A percentile compares a stretch with the other conserved stretches of the same genome.
Evolutionary conservation across 2,113 vertebrate genomes (phyloP).

Genomic region (Cottus gobio): DNA sequence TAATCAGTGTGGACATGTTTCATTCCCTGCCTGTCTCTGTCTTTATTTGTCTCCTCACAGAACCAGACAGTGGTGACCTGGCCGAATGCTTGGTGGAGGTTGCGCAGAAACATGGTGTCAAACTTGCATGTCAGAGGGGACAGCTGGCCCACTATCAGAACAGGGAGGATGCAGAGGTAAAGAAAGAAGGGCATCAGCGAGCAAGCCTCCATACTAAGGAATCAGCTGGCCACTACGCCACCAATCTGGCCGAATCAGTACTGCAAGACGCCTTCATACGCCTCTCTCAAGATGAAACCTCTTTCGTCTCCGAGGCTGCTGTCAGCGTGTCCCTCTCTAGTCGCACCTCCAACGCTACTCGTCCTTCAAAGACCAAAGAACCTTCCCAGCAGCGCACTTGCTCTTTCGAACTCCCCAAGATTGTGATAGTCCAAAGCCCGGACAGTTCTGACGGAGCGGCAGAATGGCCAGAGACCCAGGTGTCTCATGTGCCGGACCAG

Average conservation of each 20-base stretch:
- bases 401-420: slow-evolving; percentile 95
- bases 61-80: slow-evolving; percentile 67
- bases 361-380: slow-evolving; percentile 70
- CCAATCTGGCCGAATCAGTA: slow-evolving; percentile 94
- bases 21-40: slow-evolving; percentile 26
- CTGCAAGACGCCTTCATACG: slow-evolving; percentile 96
- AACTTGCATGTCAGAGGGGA: slow-evolving; percentile 71
- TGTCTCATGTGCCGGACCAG: slow-evolving; percentile 74
- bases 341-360: slow-evolving; percentile 37
- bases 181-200: slow-evolving; percentile 47
- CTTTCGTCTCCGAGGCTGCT: slow-evolving; percentile 84
- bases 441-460: slow-evolving; percentile 85
- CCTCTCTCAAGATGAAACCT: slow-evolving; percentile 89
- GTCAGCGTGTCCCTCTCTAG: slow-evolving; percentile 79
- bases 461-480: slow-evolving; percentile 85
- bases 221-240: slow-evolving; percentile 91
- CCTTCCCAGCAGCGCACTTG: slow-evolving; percentile 78
- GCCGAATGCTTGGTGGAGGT: slow-evolving; percentile 72
- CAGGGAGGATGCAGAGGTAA: slow-evolving; percentile 75
- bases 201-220: slow-evolving; percentile 56
- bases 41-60: slow-evolving; percentile 62
- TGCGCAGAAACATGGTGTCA: slow-evolving; percentile 75
- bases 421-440: slow-evolving; percentile 96
- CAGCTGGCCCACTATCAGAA: slow-evolving; percentile 65
- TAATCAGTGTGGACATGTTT: slow-evolving; percentile 48